Base-by-base conservation (phyloP, 2,888 invertebrate genomes). In the Mimachlamys varia region DNA sequence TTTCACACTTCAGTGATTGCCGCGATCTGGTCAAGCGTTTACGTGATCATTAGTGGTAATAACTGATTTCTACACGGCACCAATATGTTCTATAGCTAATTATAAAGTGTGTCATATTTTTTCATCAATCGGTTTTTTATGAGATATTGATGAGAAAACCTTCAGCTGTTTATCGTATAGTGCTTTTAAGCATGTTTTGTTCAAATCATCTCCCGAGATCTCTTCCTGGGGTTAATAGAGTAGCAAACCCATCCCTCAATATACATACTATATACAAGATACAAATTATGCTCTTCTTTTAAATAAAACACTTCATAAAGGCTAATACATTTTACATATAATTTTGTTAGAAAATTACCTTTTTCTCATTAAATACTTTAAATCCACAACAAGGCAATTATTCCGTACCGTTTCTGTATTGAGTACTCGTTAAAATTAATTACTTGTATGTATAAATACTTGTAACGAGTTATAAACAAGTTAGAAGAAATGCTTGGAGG, bases 11-110 rank as follows among this genome's bases (percentile, higher is more conserved):
- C 33, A 33, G 19, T 76, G 76, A 27, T 76, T 76, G 76, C 76
- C 33, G 33, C 76, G 33, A 76, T 76, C 76, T 76, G 76, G 76
- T 76, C 76, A 76, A 76, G 76, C 76, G 76, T 76, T 33, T 76
- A 76, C 76, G 76, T 33, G 33, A 76, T 76, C 76, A 76, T 27
- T 76, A 27, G 27, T 1, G 12, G 27, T 76, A 33, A 76, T 27
- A 76, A 27, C 33, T 33, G 76, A 62, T 76, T 76, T 76, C 76
- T 76, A 33, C 33, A 33, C 27, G 33, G 76, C 76, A 76, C 33
- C 12, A 33, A 33, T 13, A 12, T 33, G 33, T n/a, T n/a, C 76
- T 33, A 76, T 76, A 76, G 76, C 33, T 76, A 76, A 76, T 76
- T 76, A 76, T 22, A 19, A 62, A 19, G 22, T 27, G 2, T 53